Evolutionary conservation across 2,113 vertebrate species (phyloP).

Genomic region (Turdus rufiventris): DNA sequence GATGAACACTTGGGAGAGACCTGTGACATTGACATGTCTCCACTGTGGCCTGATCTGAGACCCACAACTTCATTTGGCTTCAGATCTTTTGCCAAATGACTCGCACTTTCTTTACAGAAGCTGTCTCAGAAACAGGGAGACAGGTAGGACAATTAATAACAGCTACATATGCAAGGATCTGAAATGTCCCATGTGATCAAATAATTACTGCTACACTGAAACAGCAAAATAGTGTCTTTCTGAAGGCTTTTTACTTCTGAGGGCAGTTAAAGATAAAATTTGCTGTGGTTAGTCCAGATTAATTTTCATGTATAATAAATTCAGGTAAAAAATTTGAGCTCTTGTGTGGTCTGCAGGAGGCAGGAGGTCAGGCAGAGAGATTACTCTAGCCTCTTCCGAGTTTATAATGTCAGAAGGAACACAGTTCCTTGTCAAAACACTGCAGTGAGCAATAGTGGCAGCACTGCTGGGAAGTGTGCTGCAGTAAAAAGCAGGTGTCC

Average conservation of each 20-base stretch:
- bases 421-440: not conserved
- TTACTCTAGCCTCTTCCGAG: not conserved
- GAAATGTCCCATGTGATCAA: not conserved
- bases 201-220: not conserved
- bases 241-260: not conserved
- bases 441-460: not conserved
- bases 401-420: not conserved
- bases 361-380: not conserved
- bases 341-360: not conserved
- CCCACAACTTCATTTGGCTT: not conserved
- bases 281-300: not conserved
- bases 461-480: not conserved
- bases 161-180: not conserved
- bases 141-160: not conserved
- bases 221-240: not conserved
- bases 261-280: not conserved
- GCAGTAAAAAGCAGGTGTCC: not conserved
- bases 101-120: not conserved
- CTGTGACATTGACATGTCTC: not conserved
- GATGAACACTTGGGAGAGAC: accelerated
- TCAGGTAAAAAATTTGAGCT: not conserved
- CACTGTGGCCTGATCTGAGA: not conserved
- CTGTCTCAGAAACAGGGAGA: not conserved
- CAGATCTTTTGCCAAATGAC: not conserved
- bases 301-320: not conserved